Conservation (phyloP, 2,797 vertebrate genomes). For the Pristis pectinata region DNA sequence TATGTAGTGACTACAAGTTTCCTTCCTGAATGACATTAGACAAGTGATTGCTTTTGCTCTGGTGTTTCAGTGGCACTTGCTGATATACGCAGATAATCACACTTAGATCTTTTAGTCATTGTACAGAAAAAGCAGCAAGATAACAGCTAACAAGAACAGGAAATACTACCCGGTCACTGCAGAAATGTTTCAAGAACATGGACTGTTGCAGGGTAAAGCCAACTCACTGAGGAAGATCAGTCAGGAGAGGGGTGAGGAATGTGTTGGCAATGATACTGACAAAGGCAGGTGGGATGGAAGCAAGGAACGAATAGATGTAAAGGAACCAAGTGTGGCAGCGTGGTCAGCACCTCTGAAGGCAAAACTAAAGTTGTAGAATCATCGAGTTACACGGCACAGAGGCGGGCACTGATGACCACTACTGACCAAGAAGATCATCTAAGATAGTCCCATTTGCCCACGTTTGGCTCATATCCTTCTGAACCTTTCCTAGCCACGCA, state of each 20-base stretch:
- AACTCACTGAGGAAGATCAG: not conserved
- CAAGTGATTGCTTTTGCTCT: not conserved
- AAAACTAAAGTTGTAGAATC: not conserved
- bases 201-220: not conserved
- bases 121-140: not conserved
- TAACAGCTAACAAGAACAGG: not conserved
- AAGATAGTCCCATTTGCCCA: too few relatives aligned
- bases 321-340: not conserved
- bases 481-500: too few relatives aligned
- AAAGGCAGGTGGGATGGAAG: not conserved
- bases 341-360: too few relatives aligned
- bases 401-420: not conserved
- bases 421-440: too few relatives aligned
- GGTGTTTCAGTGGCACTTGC: not conserved
- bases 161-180: not conserved
- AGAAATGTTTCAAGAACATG: not conserved
- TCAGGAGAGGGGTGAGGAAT: not conserved
- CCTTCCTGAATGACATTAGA: not conserved
- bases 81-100: not conserved
- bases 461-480: too few relatives aligned
- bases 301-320: not conserved
- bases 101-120: not conserved
- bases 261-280: not conserved
- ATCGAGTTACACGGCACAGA: not conserved
- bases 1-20: too few relatives aligned